Evolutionary conservation across 2,888 invertebrate species (phyloP).

Genomic region (Rotaria magnacalcarata): DNA sequence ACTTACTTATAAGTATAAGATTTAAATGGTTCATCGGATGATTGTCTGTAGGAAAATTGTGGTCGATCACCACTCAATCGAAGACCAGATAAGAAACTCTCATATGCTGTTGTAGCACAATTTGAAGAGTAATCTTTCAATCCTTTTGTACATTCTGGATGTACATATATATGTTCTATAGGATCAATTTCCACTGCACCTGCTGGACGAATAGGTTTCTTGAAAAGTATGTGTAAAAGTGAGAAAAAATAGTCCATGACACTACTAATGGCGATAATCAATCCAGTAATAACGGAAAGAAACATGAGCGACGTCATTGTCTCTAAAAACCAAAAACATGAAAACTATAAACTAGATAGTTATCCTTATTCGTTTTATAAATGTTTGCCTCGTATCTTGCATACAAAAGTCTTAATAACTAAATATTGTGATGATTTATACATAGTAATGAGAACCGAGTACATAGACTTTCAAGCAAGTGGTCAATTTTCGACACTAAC

Average conservation of each 20-base stretch:
- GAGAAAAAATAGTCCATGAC: neutral
- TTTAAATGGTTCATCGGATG: neutral
- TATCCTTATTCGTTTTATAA: no score
- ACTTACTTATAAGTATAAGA: conserved; percentile 51
- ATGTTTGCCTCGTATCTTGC: no score
- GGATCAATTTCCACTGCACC: neutral
- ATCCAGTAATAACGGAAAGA: neutral
- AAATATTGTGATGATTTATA: no score
- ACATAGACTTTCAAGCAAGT: no score
- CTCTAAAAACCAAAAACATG: no score
- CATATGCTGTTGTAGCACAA: neutral
- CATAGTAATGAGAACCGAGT: no score
- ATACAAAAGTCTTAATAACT: no score
- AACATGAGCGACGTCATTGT: neutral
- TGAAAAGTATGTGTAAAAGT: neutral
- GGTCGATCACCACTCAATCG: neutral
- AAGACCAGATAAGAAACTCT: neutral
- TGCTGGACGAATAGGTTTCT: neutral
- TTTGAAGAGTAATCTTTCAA: neutral
- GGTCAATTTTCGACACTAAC: no score
- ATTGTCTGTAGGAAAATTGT: neutral
- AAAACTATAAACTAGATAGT: no score
- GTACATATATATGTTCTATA: neutral
- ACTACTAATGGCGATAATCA: neutral
- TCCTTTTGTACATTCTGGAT: neutral